Evolutionary conservation across 1,140 invertebrate genomes (phyloP).

Genomic region (Cyclina sinensis): DNA sequence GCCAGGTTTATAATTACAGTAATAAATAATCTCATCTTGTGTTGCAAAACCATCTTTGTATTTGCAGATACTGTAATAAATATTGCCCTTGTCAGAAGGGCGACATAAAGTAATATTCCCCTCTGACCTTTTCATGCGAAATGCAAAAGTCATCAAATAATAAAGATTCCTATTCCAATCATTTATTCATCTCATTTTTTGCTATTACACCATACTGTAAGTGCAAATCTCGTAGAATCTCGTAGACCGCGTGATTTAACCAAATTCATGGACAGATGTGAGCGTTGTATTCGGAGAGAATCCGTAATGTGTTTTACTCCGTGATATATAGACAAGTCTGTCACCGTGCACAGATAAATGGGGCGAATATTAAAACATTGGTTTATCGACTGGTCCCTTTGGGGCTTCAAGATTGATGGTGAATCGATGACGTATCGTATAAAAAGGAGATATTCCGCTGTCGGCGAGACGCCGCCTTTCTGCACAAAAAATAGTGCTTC

Average conservation of each 20-base stretch:
- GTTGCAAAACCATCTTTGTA: too few relatives aligned
- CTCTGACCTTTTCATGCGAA: neutral
- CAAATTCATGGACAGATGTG: constrained; percentile 51
- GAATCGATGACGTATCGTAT: constrained; percentile 29
- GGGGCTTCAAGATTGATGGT: constrained; percentile 26
- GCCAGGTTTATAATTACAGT: too few relatives aligned
- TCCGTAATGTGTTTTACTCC: constrained; percentile 27
- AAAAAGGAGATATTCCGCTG: neutral
- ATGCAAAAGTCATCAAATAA: neutral
- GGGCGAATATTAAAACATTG: constrained; percentile 57
- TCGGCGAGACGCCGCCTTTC: neutral
- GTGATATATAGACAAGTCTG: constrained; percentile 46
- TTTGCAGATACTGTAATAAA: neutral
- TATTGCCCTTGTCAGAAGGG: neutral
- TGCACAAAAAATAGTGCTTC: neutral
- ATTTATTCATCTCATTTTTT: neutral
- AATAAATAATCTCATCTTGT: too few relatives aligned
- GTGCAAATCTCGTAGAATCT: too few relatives aligned
- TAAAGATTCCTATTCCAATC: neutral
- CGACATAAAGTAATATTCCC: neutral
- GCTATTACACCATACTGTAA: too few relatives aligned
- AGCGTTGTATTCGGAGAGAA: neutral
- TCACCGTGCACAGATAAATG: constrained; percentile 32
- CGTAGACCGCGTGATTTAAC: constrained; percentile 5
- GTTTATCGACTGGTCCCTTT: constrained; percentile 44